Conservation (phyloP, 2,113 vertebrate species). For the Apeltes quadracus region DNA sequence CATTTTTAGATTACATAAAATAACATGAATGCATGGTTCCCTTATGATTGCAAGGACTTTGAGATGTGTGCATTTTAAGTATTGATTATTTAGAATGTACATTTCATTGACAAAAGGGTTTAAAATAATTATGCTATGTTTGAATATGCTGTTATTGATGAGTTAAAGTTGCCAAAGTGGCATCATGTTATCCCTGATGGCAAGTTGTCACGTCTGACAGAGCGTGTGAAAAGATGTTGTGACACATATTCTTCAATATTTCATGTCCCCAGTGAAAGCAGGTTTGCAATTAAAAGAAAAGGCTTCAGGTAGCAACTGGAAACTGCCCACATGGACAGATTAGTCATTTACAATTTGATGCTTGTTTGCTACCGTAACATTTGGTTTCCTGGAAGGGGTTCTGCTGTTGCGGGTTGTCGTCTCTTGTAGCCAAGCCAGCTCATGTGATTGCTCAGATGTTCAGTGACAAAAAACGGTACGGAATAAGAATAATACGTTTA, state of each 20-base stretch:
- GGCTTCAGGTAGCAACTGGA: not conserved
- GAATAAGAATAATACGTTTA: not conserved
- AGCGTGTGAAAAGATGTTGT: slow-evolving; percentile 1
- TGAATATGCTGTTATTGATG: too few species aligned
- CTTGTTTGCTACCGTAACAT: not conserved
- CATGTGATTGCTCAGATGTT: not conserved
- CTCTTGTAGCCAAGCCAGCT: not conserved
- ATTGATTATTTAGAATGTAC: too few species aligned
- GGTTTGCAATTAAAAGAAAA: not conserved
- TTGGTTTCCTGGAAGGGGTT: not conserved
- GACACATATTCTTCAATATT: not conserved
- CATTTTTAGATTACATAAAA: too few species aligned
- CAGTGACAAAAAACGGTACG: not conserved
- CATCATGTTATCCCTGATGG: too few species aligned
- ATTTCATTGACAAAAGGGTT: too few species aligned
- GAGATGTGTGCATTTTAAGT: too few species aligned
- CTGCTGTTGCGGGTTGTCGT: slow-evolving; percentile 6
- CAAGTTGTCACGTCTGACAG: too few species aligned
- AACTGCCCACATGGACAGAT: not conserved
- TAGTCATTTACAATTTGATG: slow-evolving; percentile 4
- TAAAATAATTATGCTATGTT: too few species aligned
- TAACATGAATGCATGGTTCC: too few species aligned
- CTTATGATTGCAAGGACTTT: too few species aligned
- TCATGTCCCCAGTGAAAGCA: not conserved
- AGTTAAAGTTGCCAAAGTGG: too few species aligned